Evolutionary conservation across 2,113 vertebrate genomes (phyloP).

Genomic region (Odontesthes bonariensis): DNA sequence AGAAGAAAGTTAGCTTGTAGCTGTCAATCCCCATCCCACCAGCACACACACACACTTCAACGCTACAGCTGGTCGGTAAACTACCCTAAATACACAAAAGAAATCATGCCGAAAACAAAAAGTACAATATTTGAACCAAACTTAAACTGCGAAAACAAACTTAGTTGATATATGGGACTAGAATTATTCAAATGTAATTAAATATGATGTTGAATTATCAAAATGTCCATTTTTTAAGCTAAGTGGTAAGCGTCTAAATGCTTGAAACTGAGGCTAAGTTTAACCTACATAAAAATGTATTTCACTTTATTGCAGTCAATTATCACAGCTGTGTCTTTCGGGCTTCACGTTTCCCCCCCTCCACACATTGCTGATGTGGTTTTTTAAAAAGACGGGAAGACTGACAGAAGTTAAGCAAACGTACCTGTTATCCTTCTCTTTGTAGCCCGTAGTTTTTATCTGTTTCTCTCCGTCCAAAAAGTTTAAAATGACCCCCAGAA

Average conservation of each 20-base stretch:
- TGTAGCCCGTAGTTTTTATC: accelerated
- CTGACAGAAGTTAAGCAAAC: neutral
- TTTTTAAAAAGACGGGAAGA: neutral
- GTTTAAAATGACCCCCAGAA: neutral
- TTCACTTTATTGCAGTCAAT: accelerated
- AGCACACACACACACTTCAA: neutral
- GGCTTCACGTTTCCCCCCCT: neutral
- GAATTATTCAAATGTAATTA: neutral
- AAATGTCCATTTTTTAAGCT: neutral
- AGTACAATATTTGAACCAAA: accelerated
- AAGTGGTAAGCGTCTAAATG: no score
- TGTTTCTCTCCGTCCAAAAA: neutral
- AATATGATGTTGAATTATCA: neutral
- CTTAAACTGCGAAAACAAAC: neutral
- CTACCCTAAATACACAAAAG: neutral
- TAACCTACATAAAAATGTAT: no score
- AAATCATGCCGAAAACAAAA: neutral
- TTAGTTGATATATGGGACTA: neutral
- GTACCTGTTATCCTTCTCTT: conserved; percentile 47
- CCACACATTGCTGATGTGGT: neutral
- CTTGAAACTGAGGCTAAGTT: no score
- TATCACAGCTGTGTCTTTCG: neutral
- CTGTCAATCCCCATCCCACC: conserved; percentile 9
- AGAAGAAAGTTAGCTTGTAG: conserved; percentile 29
- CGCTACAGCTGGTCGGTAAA: neutral